Evolutionary conservation across 2,888 invertebrate species (phyloP), one percentile per base, ranked within the genome.

Genomic region (Sinodicranocentrus sp.): DNA sequence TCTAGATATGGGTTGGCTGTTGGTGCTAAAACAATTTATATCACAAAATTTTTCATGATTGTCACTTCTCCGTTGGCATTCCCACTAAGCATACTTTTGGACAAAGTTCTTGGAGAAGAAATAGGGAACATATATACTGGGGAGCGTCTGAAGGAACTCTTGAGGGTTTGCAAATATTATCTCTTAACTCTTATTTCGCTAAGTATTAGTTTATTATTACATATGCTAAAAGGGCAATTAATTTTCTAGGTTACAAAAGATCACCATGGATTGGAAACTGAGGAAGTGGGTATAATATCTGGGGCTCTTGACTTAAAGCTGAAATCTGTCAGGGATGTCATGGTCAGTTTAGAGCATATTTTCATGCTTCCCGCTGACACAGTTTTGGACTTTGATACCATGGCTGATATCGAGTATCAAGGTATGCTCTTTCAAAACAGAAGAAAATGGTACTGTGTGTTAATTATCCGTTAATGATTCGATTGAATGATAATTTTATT

Each of bases 81-180:
- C 91, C 99, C 99, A 0, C 95, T 98, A 84, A 97, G 97, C 89
- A 95, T 94, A 89, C 90, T 98, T 26, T 92, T 99, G 89, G 98
- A 99, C 91, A 93, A 93, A 88, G 91, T 96, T 88, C 93, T 99
- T 19, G 99, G 99, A 2, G 98, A 99, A 90, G 99, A 99, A 92
- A 97, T 99, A 84, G 98, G 98, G 79, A 97, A 95, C 90, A 97
- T 98, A 0, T 99, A 99, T 92, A 98, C 97, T 90, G 93, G 99
- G 78, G 98, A 99, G 90, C 93, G 99, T 61, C 93, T 99, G 33
- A 97, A 98, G 92, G 99, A 99, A 90, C 17, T 44, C 5, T n/a
- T 33, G 3, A 54, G 21, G 54, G 54, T 54, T 21, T n/a, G 26
- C 5, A 21, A 26, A 44, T 23, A 13, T 21, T 71, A 33, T 10